Base-by-base conservation (phyloP, 2,797 vertebrate species). In the Melanotaenia trifasciata region DNA sequence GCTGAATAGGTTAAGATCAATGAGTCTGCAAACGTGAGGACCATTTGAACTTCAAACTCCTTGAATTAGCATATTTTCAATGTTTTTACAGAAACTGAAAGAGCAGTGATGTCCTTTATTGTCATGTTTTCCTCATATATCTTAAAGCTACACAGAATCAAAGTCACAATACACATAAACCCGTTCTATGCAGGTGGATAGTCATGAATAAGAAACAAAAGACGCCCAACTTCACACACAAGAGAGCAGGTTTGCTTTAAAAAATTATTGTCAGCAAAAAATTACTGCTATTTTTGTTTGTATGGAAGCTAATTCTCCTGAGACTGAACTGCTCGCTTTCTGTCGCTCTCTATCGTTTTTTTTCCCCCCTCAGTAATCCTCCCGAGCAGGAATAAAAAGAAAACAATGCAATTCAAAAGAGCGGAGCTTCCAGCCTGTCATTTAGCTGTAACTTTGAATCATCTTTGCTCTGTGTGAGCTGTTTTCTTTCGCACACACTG, bases 251-350 rank as follows among this genome's bases (percentile, higher is more conserved):
- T 76, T 70, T 43, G 84, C 80, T 81, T 84, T 83, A 87, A 85
- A 88, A 47, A 43, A 82, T 78, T 84, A 89, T 92, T 92, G 92
- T 93, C 92, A 94, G 92, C 93, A 88, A 87, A 93, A 90, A 87
- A 79, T 67, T 69, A 71, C 84, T 89, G 74, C 87, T 89, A 83
- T 86, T 93, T 91, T 86, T 88, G 86, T 93, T 93, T 93, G 81
- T 72, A 84, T 80, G 63, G 40, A 87, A 79, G 72, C 79, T 78
- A 84, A 91, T 79, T 85, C 91, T 86, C 90, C 84, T 0, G 90
- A 87, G 90, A 92, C 79, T 66, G 53, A 80, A 81, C 80, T 73
- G 80, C 85, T 83, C 79, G 64, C 85, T 90, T 78, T 89, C 83
- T 77, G 88, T 89, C 91, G 85, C 90, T 83, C 69, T 82, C 85